A percentile compares a stretch with the other conserved stretches of the same genome.
These are phyloP conservation scores for Rhopalosiphum padi DNA, from an alignment of 1,140 invertebrate genomes.

Conservation along the genomic window DNA sequence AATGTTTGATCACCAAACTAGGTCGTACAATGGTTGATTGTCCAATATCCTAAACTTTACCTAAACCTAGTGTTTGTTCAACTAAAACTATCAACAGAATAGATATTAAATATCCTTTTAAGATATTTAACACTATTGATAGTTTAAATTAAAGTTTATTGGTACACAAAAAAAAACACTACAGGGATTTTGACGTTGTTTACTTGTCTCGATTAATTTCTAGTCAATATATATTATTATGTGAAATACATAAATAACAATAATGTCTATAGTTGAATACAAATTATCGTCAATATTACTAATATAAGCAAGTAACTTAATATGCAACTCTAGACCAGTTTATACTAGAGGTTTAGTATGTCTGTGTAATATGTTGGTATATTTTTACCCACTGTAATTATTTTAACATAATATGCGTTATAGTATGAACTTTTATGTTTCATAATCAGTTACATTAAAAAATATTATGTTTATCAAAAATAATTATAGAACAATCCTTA, in stretches of 20 bases:
- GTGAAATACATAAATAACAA: background rate
- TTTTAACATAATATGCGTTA: no score
- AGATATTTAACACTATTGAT: background rate
- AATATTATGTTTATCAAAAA: no score
- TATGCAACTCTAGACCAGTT: background rate
- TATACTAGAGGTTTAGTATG: background rate
- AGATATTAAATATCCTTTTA: conserved; percentile 2
- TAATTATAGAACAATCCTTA: no score
- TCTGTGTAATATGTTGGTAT: background rate
- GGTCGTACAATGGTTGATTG: background rate
- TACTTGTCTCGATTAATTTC: background rate
- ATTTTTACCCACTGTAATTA: background rate
- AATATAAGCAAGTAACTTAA: background rate
- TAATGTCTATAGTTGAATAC: background rate
- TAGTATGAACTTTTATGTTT: no score
- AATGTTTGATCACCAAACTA: background rate
- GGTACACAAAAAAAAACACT: background rate
- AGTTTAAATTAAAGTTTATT: background rate
- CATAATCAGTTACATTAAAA: no score
- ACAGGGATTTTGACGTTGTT: background rate
- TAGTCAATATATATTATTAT: background rate
- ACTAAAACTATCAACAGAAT: background rate
- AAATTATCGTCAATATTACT: background rate
- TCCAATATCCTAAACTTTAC: background rate
- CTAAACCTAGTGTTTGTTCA: background rate